Conservation (phyloP, 2,888 invertebrate species). For the Melanophora roralis region DNA sequence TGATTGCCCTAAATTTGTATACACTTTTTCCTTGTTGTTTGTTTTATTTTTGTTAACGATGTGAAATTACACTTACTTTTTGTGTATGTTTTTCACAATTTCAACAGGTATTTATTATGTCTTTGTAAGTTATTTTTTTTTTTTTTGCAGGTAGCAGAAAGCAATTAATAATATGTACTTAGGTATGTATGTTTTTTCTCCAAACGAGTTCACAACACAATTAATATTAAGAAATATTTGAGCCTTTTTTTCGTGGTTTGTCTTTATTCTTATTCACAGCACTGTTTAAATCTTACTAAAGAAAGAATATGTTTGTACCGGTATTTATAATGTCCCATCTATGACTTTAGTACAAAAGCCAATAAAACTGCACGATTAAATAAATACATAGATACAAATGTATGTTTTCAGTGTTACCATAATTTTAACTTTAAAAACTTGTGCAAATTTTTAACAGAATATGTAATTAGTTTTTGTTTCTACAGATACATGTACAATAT, state of each 20-base stretch:
- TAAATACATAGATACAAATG: neutral
- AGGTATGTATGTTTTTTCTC: too few relatives aligned
- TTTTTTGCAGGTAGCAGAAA: conserved; percentile 34
- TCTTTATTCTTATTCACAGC: conserved; percentile 62
- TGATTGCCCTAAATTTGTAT: conserved; percentile 1
- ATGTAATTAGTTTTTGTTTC: too few relatives aligned
- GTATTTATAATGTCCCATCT: conserved; percentile 71
- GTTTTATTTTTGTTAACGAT: too few relatives aligned
- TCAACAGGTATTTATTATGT: conserved; percentile 14
- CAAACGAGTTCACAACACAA: conserved; percentile 2
- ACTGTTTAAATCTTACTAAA: conserved; percentile 69
- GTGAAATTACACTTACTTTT: conserved; percentile 44
- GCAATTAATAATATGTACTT: too few relatives aligned
- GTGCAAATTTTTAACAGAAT: too few relatives aligned
- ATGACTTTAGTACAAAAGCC: conserved; percentile 24
- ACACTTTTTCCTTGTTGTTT: neutral
- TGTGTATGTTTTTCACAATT: conserved; percentile 14
- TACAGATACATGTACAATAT: too few relatives aligned
- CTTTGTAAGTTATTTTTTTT: neutral
- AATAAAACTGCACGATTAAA: neutral
- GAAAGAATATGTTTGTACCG: conserved; percentile 64
- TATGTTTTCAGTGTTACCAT: neutral
- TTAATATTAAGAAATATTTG: neutral
- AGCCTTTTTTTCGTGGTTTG: neutral
- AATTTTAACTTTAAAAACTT: too few relatives aligned